Conservation (phyloP, 1,140 invertebrate genomes). For the Philotrypesis tridentata region DNA sequence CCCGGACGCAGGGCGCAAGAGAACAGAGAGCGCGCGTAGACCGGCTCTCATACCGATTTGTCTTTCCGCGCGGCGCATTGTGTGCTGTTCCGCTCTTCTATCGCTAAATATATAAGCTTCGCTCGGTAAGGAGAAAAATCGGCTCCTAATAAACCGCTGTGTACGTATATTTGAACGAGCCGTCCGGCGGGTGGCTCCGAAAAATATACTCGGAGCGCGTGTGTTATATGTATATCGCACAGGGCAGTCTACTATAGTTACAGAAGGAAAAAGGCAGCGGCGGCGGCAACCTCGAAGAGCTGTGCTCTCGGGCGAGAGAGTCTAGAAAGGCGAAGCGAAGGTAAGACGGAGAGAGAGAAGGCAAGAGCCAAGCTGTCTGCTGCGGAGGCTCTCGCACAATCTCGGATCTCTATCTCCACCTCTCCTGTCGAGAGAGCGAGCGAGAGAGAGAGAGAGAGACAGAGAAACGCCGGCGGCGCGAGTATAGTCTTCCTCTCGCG, state of each 20-base stretch:
- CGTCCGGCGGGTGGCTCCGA: background rate
- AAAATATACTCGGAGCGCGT: background rate
- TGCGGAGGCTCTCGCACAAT: constrained; percentile 64
- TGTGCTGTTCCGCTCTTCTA: constrained; percentile 10
- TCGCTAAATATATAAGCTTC: too few relatives aligned
- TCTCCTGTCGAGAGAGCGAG: background rate
- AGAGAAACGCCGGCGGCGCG: constrained; percentile 35
- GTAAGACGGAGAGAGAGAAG: constrained; percentile 58
- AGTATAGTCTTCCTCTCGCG: constrained; percentile 22
- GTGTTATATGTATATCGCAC: background rate
- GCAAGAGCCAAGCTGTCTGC: constrained; percentile 73
- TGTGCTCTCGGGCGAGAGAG: background rate
- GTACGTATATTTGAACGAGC: too few relatives aligned
- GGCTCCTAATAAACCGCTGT: too few relatives aligned
- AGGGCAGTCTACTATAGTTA: background rate
- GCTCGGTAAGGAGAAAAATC: constrained; percentile 31
- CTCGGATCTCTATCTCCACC: constrained; percentile 54
- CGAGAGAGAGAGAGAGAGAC: too few relatives aligned
- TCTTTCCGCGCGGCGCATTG: constrained; percentile 33
- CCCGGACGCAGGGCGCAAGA: background rate
- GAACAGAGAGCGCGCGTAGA: background rate
- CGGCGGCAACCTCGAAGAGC: constrained; percentile 30
- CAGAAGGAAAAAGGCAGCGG: constrained; percentile 31
- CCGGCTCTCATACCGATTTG: constrained; percentile 34
- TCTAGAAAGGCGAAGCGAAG: constrained; percentile 16